Evolutionary conservation across 2,797 vertebrate species (phyloP), one percentile per base, ranked within the genome.

Genomic region (Prunella strophiata): DNA sequence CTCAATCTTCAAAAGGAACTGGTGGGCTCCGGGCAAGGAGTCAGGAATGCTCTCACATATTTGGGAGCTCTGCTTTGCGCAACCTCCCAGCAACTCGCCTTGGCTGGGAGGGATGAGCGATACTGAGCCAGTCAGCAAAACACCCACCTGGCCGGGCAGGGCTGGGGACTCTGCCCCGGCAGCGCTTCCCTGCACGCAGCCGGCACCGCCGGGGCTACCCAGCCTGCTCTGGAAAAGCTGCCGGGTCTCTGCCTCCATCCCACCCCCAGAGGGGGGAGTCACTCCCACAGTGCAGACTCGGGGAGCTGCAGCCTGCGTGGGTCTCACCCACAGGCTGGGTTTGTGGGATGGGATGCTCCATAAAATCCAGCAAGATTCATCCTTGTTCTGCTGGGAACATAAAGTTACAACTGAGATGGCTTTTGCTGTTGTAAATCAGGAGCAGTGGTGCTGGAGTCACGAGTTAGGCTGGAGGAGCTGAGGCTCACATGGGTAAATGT

Each of bases 271-370:
- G 8, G 0, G 4, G 12, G 29, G 11, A 9, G 50, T 3, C 4
- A 0, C 6, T 2, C 25, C 16, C 5, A 5, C 14, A 0, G 2
- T 0, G 43, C 43, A 5, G 6, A 3, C 26, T 1, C 7, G 0
- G 25, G 6, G 1, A 25, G 58, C 73, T 40, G 63, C 77, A 11
- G 77, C 27, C 77, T 4, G 26, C 13, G 5, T 5, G 50, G 29
- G 5, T 15, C 74, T 42, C 20, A 27, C 13, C 45, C 38, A 40
- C 0, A 0, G 13, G 26, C 12, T 0, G 17, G 40, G 12, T 20
- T 30, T 1, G 5, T 3, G 13, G 55, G 54, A 57, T 25, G 32
- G 0, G 27, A 13, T 13, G 1, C 7, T 1, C 54, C 8, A 1
- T 3, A 27, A 71, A 61, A 20, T 1, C 20, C 81, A 23, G 13